Evolutionary conservation across 2,797 vertebrate genomes (phyloP).

Genomic region (Crypturellus tataupa): DNA sequence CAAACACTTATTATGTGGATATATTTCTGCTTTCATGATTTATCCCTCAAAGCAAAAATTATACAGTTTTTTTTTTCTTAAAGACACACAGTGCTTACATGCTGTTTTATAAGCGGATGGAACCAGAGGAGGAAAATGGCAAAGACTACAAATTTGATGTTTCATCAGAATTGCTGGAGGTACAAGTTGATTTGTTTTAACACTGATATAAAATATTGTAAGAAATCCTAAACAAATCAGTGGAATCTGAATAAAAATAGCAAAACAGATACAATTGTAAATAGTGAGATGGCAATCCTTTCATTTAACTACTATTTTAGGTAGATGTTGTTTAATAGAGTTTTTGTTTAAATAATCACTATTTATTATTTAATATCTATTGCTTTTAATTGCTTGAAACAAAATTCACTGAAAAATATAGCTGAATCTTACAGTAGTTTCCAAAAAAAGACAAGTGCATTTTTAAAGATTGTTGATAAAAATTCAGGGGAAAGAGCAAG

Average conservation of each 20-base stretch:
- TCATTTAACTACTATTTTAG: not conserved
- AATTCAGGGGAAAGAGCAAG: not conserved
- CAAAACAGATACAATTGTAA: not conserved
- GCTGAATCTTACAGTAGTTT: not conserved
- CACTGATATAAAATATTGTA: not conserved
- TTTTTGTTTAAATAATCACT: not conserved
- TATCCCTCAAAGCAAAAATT: conserved; percentile 60
- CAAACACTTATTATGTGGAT: not conserved
- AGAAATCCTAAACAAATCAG: not conserved
- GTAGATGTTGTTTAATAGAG: not conserved
- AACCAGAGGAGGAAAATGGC: conserved; percentile 95
- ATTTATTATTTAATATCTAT: not conserved
- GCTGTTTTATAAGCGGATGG: conserved; percentile 98
- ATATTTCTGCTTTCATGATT: conserved; percentile 12
- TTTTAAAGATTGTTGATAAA: not conserved
- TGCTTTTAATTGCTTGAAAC: not conserved
- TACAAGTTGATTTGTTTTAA: conserved; percentile 75
- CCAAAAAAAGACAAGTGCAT: too few species aligned
- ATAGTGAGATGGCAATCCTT: not conserved
- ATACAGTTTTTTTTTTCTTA: conserved; percentile 61
- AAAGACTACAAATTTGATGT: conserved; percentile 96
- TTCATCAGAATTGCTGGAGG: conserved; percentile 91
- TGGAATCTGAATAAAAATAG: not conserved
- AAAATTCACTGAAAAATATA: not conserved
- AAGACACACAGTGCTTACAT: conserved; percentile 99